These are phyloP conservation scores for Hydropotes inermis DNA, from an alignment of 2,113 vertebrate species.

Conservation along the genomic window DNA sequence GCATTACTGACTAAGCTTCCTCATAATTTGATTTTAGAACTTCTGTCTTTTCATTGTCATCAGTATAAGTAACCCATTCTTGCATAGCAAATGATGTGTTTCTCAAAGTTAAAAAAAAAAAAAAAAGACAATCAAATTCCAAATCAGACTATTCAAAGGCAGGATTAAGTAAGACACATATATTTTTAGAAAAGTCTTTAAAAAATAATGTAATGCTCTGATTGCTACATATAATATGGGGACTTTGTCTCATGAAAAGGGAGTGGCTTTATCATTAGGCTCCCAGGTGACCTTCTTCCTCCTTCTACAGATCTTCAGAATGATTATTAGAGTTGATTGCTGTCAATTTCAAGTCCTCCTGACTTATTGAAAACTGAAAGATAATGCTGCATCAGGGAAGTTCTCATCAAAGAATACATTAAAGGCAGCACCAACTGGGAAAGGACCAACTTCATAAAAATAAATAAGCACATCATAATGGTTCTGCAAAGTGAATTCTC, in stretches of 20 bases:
- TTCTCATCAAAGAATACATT: constrained; percentile 31
- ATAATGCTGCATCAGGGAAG: constrained; percentile 12
- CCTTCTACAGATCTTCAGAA: not conserved
- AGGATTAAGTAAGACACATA: not conserved
- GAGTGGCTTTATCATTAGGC: not conserved
- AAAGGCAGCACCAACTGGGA: not conserved
- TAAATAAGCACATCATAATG: constrained; percentile 53
- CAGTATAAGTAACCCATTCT: not conserved
- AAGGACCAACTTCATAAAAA: constrained; percentile 51
- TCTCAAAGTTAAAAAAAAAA: constrained; percentile 54
- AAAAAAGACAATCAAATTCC: constrained; percentile 23
- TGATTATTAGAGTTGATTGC: not conserved
- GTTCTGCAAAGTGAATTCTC: constrained; percentile 39
- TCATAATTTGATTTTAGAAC: not conserved
- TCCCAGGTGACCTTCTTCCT: not conserved
- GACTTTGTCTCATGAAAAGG: not conserved
- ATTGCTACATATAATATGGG: not conserved
- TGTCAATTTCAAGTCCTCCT: constrained; percentile 53
- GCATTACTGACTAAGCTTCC: not conserved
- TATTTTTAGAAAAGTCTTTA: constrained; percentile 24
- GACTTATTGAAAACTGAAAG: constrained; percentile 49
- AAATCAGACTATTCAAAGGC: constrained; percentile 23
- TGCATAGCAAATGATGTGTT: not conserved
- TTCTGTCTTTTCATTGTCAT: not conserved
- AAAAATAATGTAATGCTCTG: not conserved